Evolutionary conservation across 2,888 invertebrate species (phyloP).

Genomic region (Petrolisthes manimaculis): DNA sequence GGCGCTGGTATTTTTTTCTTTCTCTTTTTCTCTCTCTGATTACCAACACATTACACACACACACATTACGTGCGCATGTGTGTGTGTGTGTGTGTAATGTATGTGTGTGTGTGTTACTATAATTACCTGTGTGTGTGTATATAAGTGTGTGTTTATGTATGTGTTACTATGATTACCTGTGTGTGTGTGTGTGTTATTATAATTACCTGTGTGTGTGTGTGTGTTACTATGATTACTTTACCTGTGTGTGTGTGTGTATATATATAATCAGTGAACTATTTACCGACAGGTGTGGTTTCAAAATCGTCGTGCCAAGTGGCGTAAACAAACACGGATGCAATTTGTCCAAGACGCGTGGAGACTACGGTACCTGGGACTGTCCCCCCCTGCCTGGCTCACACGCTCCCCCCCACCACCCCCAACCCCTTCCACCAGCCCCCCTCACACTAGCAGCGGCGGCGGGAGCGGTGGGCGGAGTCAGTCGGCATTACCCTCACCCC

Average conservation of each 20-base stretch:
- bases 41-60: no score
- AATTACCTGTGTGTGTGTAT: no score
- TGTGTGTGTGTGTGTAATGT: not conserved
- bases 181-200: no score
- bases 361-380: conserved; percentile 85
- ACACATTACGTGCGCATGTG: not conserved
- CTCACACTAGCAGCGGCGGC: conserved; percentile 10
- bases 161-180: no score
- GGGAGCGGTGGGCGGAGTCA: conserved; percentile 31
- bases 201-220: no score
- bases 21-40: no score
- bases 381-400: conserved; percentile 72
- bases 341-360: conserved; percentile 90
- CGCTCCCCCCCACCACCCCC: conserved; percentile 52
- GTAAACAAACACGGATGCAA: conserved; percentile 82
- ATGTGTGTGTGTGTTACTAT: not conserved
- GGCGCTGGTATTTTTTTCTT: no score
- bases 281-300: conserved; percentile 95
- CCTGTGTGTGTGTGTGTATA: no score
- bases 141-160: no score
- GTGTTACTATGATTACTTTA: no score
- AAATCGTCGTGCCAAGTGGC: conserved; percentile 98
- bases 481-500: conserved; percentile 40
- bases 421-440: not conserved
- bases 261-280: not conserved